Evolutionary conservation across 2,888 invertebrate species (phyloP).

Genomic region (Scelioninae gen. 1): DNA sequence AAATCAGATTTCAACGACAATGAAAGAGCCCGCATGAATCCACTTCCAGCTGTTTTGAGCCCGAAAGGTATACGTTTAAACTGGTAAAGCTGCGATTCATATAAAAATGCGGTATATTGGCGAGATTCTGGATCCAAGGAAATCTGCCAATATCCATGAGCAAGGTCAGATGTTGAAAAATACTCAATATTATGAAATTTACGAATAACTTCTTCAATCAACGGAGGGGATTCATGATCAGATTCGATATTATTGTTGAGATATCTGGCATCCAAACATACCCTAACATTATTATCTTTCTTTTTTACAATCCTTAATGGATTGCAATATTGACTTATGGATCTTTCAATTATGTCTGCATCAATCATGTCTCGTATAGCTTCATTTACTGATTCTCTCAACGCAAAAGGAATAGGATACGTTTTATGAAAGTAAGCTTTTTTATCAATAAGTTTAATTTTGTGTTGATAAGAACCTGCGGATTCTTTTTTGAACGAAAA

Average conservation of each 20-base stretch:
- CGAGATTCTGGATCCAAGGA: constrained; percentile 59
- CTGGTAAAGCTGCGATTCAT: constrained; percentile 71
- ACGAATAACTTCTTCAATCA: constrained; percentile 65
- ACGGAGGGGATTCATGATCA: constrained; percentile 73
- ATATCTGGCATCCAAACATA: constrained; percentile 77
- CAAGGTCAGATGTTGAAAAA: constrained; percentile 70
- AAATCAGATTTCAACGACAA: too few relatives aligned
- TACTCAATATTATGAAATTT: constrained; percentile 45
- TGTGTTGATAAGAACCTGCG: constrained; percentile 46
- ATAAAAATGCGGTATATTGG: constrained; percentile 54
- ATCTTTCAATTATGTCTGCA: constrained; percentile 72
- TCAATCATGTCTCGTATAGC: constrained; percentile 72
- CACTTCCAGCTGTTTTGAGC: constrained; percentile 73
- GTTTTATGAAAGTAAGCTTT: constrained; percentile 52
- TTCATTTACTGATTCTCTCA: constrained; percentile 63
- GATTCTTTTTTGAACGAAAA: constrained; percentile 69
- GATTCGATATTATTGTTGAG: constrained; percentile 75
- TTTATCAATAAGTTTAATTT: constrained; percentile 4
- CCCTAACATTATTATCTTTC: constrained; percentile 75
- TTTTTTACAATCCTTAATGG: constrained; percentile 75
- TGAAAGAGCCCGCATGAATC: too few relatives aligned
- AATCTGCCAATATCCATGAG: constrained; percentile 73
- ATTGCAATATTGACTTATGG: constrained; percentile 74
- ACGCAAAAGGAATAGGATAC: constrained; percentile 73
- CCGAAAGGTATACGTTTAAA: constrained; percentile 77